Base-by-base conservation (phyloP, 1,140 invertebrate genomes). In the Amphibalanus amphitrite region DNA sequence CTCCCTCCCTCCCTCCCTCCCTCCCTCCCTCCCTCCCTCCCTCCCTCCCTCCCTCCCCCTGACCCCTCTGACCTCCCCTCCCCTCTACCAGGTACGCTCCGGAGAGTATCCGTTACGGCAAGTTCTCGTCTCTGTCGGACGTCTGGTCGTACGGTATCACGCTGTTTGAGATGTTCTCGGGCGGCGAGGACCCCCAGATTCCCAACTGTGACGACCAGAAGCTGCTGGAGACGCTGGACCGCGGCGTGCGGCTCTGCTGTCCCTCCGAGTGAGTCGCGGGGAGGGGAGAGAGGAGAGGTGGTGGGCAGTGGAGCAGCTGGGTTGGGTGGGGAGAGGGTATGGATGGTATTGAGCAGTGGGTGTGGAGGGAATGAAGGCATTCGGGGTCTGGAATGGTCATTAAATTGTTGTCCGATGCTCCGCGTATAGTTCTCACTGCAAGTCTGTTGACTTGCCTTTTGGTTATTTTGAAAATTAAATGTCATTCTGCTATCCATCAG, bases 141-240 rank as follows among this genome's bases (percentile, higher is more conserved):
- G 64, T 65, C 23, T 65, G 64, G 64, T 65, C 64, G 4, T 65
- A n/a, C 26, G 64, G 64, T 25, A 65, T 65, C 64, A 65, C 64
- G 26, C 64, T 65, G 6, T 26, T 15, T 25, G 64, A 65, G 64
- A 65, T 65, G 64, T 65, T 65, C 64, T n/a, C 64, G 64, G 64
- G 23, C 64, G 64, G 64, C 26, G 23, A 65, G 64, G 64, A 65
- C 20, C 64, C 64, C 26, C 64, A 25, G 10, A 65, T 65, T 23
- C 64, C 64, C 64, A 65, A 65, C 64, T 65, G 64, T 25, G 64
- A 65, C 20, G 64, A 65, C 64, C 64, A 65, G n/a, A 23, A 65
- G 26, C 26, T 65, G 26, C 64, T 65, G 23, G 64, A 65, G 23
- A 65, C 64, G 20, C 64, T 65, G 64, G 64, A 65, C 64, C 64